These are phyloP conservation scores for Chymomyza procnemis DNA, from an alignment of 2,888 invertebrate species.

Conservation along the genomic window DNA sequence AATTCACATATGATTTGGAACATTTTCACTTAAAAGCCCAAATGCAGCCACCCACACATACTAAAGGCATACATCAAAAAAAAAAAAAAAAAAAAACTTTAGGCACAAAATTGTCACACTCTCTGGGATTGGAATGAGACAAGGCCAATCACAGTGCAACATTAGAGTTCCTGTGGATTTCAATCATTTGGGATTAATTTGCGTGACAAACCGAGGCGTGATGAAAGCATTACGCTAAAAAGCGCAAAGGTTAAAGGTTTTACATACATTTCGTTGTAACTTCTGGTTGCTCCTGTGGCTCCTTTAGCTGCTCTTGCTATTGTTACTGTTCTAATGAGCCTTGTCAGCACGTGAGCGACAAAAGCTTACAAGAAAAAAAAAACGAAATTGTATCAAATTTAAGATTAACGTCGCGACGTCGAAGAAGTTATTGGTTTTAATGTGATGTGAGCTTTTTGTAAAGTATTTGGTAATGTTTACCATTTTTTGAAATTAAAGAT, in stretches of 20 bases:
- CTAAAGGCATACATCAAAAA: neutral
- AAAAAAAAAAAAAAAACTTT: too few relatives aligned
- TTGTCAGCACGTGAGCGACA: neutral
- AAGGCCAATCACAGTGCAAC: slow-evolving; percentile 44
- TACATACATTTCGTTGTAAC: neutral
- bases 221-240: slow-evolving; percentile 10
- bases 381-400: neutral
- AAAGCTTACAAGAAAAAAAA: neutral
- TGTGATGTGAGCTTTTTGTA: too few relatives aligned
- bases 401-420: neutral
- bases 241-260: slow-evolving; percentile 58
- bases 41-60: neutral
- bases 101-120: slow-evolving; percentile 33
- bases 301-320: neutral
- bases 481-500: too few relatives aligned
- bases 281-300: neutral
- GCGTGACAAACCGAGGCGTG: slow-evolving; percentile 10
- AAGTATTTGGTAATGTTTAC: too few relatives aligned
- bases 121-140: slow-evolving; percentile 40
- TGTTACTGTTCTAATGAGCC: neutral
- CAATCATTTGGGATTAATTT: slow-evolving; percentile 73
- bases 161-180: slow-evolving; percentile 50
- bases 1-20: slow-evolving; percentile 1
- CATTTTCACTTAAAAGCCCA: slow-evolving; percentile 16
- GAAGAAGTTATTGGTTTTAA: too few relatives aligned